Conservation (phyloP, 2,113 vertebrate species). For the Festucalex cinctus region DNA sequence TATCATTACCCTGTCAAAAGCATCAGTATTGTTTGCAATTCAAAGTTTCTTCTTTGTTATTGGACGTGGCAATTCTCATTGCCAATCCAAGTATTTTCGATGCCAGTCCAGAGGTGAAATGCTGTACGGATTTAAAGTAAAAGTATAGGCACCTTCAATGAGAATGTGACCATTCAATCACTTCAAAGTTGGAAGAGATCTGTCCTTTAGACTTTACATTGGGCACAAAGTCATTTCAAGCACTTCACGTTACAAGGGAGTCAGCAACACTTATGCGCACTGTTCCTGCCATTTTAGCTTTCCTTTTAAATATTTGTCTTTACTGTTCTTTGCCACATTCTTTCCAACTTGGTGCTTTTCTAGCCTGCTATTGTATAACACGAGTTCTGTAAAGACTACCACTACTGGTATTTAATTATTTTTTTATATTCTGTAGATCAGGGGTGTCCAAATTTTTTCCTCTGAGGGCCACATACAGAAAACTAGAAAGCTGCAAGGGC, state of each 20-base stretch:
- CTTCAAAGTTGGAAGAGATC: too few relatives aligned
- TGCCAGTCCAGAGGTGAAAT: neutral
- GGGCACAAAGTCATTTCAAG: too few relatives aligned
- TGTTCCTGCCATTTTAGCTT: too few relatives aligned
- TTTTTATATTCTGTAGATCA: too few relatives aligned
- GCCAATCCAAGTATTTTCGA: neutral
- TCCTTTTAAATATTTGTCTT: neutral
- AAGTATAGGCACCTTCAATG: neutral
- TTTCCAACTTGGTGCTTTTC: neutral
- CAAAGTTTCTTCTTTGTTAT: neutral
- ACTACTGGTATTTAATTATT: too few relatives aligned
- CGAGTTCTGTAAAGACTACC: neutral
- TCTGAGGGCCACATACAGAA: too few relatives aligned
- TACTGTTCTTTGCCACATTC: neutral
- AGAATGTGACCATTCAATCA: neutral
- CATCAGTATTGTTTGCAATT: neutral
- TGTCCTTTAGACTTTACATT: too few relatives aligned
- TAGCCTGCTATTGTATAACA: neutral
- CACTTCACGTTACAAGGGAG: too few relatives aligned
- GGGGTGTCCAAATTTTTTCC: too few relatives aligned
- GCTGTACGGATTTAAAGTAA: neutral
- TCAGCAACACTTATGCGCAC: too few relatives aligned
- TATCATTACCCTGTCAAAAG: slow-evolving; percentile 9
- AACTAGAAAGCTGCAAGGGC: too few relatives aligned
- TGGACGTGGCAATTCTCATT: neutral